Conservation (phyloP, 92 coral and sea anemone species). For the Bergia puertoricense region DNA sequence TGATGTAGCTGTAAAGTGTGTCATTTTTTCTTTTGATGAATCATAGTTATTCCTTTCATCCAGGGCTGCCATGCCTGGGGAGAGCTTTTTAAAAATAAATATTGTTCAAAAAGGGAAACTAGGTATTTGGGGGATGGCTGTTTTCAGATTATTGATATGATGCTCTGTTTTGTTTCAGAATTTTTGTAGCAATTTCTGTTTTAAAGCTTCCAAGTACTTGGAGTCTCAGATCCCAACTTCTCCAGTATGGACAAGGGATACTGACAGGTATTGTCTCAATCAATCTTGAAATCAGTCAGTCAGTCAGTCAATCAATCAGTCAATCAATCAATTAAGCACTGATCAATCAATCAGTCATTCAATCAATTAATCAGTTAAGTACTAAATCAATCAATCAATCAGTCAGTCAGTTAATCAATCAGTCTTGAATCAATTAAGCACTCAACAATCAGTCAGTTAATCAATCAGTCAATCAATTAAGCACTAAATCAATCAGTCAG, state of each 20-base stretch:
- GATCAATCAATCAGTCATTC: not conserved
- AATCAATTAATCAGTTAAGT: not conserved
- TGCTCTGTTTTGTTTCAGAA: slow-evolving; percentile 39
- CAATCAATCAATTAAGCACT: not conserved
- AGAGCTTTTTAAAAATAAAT: no score
- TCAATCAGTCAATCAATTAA: not conserved
- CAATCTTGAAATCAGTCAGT: not conserved
- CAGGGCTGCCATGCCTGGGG: no score
- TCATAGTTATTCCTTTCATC: no score
- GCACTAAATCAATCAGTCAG: not conserved
- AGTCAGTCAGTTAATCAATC: not conserved
- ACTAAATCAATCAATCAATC: not conserved
- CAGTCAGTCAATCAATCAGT: not conserved
- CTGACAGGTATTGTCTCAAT: slow-evolving; percentile 28
- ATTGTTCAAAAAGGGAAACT: no score
- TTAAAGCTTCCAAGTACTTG: slow-evolving; percentile 89
- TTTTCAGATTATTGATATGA: not conserved
- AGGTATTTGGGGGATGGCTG: not conserved
- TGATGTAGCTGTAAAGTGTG: no score
- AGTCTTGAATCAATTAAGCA: not conserved
- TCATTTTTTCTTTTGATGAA: no score
- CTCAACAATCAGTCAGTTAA: no score
- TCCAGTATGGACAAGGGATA: slow-evolving; percentile 88
- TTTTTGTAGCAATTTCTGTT: slow-evolving; percentile 89
- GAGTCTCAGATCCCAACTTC: slow-evolving; percentile 86